Evolutionary conservation across 2,797 vertebrate species (phyloP), one percentile per base, ranked within the genome.

Genomic region (Pelobates cultripes): DNA sequence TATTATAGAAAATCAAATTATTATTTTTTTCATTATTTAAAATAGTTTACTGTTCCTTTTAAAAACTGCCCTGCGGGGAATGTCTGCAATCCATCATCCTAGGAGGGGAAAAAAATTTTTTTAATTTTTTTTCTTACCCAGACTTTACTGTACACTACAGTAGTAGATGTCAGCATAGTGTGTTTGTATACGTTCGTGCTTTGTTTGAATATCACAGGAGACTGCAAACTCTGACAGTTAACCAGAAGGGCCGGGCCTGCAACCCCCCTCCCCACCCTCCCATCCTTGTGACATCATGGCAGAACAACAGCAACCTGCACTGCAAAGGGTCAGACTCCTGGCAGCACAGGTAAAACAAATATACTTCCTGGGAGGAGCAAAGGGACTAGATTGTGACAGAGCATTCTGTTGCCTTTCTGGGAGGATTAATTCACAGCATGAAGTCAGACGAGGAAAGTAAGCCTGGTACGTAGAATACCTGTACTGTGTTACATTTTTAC

Each of bases 361-460:
- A 4, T 79, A 86, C 89, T 87, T 90, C 88, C 89, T 87, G 82
- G 42, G 68, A 87, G 86, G 88, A 87, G 84, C 80, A 6, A 71
- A 3, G 70, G 81, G 66, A 76, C 66, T 73, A 85, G 76, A 47
- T 75, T 86, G 77, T 69, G 82, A 89, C 85, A 47, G 79, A 67
- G 60, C 5, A 0, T 41, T 70, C 69, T 81, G 71, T 69, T 75
- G 64, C 71, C 77, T 41, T 80, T 66, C 42, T 60, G 41, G 17
- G 78, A 13, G n/a, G 70, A 57, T 72, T 67, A 71, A 13, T 80
- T 55, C 71, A 78, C 85, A 40, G 71, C 43, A 90, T 91, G 90
- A 93, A 88, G 88, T 90, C 91, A 28, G 94, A 92, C 85, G 85
- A 87, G 69, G 94, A 95, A 86, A 85, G 86, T 82, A 94, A 91